Evolutionary conservation across 2,888 invertebrate species (phyloP), one percentile per base, ranked within the genome.

Genomic region (Caenorhabditis imperialis): DNA sequence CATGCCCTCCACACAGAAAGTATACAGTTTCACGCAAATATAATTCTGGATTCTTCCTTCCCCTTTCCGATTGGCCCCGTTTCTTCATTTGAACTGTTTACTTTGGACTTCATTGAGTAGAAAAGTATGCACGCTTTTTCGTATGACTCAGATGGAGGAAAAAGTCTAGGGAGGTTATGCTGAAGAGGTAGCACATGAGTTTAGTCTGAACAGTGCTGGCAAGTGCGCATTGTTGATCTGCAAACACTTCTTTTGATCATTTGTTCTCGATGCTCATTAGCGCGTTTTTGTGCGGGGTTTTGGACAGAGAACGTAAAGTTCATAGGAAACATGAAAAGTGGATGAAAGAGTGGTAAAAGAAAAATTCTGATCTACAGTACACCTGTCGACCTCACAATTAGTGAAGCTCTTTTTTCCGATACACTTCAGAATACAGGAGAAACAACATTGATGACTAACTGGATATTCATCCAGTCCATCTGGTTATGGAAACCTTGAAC

Each of bases 11-110:
- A 54, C 54, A 30, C 40, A 38, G 55, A 62, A 62, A 65, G 73
- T 73, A 73, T 73, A 73, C 73, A 65, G 73, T 73, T 73, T 65
- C 73, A 73, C 60, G 65, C 58, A 60, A 72, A 69, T 60, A 69
- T 23, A 33, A 60, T 71, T 63, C 71, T 63, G 50, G 71, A 71
- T 71, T 71, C 40, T 27, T 50, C 20, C 27, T 22, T 23, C 60
- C 53, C n/a, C n/a, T n/a, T n/a, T n/a, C n/a, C n/a, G 69, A 38
- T 71, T 42, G 51, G 33, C 50, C 38, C 37, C 23, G 57, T 48
- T 60, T 7, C n/a, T 48, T 53, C 57, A 44, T 71, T 71, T 62
- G 61, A 62, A 57, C 71, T 62, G 44, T 58, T 57, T 44, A 62
- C 50, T 48, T 54, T 47, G 27, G 23, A 20, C 42, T 38, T 27